These are phyloP conservation scores for Drosophila sordidula DNA, from an alignment of 2,888 invertebrate genomes.

Conservation along the genomic window DNA sequence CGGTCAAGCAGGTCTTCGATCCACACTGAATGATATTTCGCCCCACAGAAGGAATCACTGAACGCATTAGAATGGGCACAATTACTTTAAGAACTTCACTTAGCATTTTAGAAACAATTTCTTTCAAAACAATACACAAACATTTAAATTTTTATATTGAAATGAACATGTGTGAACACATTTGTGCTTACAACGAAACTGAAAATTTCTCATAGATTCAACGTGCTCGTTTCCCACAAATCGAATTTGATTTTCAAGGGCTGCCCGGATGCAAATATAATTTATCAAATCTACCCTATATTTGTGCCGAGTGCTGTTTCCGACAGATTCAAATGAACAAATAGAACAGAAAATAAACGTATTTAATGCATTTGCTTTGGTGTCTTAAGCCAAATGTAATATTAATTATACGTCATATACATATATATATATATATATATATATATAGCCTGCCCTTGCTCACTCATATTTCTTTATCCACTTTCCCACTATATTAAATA, in stretches of 20 bases:
- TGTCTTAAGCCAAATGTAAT: too few species aligned
- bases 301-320: background rate
- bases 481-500: too few species aligned
- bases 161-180: background rate
- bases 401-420: too few species aligned
- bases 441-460: too few species aligned
- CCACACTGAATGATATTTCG: background rate
- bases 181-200: background rate
- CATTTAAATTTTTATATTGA: background rate
- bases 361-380: too few species aligned
- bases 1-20: background rate
- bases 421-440: too few species aligned
- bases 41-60: background rate
- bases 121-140: background rate
- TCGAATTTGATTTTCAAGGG: slow-evolving; percentile 1
- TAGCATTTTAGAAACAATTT: background rate
- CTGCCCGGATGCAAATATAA: background rate
- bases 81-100: background rate
- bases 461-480: too few species aligned
- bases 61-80: background rate
- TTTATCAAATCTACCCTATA: background rate
- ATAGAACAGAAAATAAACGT: too few species aligned
- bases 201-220: background rate
- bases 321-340: too few species aligned
- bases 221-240: background rate